Percentiles rank a stretch among this genome's conserved stretches.
phyloP scores from a whole-genome alignment of 2,797 vertebrate genomes.

The Centroberyx gerrardi region DNA sequence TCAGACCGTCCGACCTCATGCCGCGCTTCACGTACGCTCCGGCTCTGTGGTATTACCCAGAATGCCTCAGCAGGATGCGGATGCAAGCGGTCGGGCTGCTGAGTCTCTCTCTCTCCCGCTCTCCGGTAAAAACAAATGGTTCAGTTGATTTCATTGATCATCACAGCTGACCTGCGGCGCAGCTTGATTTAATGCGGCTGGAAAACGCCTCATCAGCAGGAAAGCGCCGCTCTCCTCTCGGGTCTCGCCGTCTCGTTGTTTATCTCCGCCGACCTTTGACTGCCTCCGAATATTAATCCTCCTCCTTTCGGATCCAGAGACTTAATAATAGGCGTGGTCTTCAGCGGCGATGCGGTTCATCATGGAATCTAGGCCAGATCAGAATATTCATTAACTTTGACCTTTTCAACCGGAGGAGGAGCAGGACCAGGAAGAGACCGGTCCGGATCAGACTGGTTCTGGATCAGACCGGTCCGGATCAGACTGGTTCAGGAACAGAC shows the following conservation, averaged over 20 bases:
- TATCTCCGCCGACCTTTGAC: conserved; percentile 63
- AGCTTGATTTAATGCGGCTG: conserved; percentile 23
- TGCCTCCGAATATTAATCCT: conserved; percentile 46
- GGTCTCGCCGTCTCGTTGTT: conserved; percentile 29
- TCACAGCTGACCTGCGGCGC: conserved; percentile 49
- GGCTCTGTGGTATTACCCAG: background rate
- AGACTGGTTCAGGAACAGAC: no score
- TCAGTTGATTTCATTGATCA: conserved; percentile 56
- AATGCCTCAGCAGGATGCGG: background rate
- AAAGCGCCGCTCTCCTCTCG: conserved; percentile 10
- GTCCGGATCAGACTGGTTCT: no score
- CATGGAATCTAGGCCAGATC: conserved; percentile 62
- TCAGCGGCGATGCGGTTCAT: conserved; percentile 14
- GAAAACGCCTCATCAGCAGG: conserved; percentile 56
- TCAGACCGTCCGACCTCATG: background rate
- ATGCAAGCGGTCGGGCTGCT: background rate
- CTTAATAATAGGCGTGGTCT: conserved; percentile 25
- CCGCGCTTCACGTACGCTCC: background rate
- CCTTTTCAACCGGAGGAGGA: conserved; percentile 52
- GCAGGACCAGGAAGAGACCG: background rate
- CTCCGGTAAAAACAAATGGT: conserved; percentile 29
- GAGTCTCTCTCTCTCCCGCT: background rate
- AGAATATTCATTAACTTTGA: conserved; percentile 58
- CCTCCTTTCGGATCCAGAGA: conserved; percentile 56
- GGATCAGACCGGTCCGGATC: no score